A percentile compares a stretch with the other conserved stretches of the same genome.
Conservation (phyloP, 1,140 invertebrate genomes). For the Drosophila nigrodunni region DNA sequence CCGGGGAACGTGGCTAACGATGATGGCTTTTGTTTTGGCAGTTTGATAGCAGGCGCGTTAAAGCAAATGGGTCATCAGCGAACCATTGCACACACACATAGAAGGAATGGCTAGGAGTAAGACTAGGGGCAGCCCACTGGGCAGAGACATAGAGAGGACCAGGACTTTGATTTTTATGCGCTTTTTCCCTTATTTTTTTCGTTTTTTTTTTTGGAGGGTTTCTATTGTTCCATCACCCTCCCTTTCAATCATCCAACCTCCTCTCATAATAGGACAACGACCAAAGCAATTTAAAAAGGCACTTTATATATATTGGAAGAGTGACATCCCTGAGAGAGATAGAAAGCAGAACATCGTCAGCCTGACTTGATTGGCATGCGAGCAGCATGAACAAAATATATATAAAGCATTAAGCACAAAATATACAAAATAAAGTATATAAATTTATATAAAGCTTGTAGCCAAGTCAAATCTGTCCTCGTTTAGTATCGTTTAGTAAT, state of each 20-base stretch:
- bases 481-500: not conserved
- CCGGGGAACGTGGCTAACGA: slow-evolving; percentile 58
- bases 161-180: slow-evolving; percentile 71
- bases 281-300: slow-evolving; percentile 53
- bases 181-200: slow-evolving; percentile 38
- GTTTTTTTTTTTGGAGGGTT: not conserved
- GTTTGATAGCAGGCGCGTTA: slow-evolving; percentile 78
- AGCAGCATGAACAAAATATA: slow-evolving; percentile 4
- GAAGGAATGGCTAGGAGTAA: not conserved
- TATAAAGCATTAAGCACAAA: slow-evolving; percentile 16
- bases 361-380: slow-evolving; percentile 17
- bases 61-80: slow-evolving; percentile 79
- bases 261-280: slow-evolving; percentile 40
- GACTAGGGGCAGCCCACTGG: not conserved
- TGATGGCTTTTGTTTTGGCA: slow-evolving; percentile 82
- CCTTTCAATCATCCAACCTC: not conserved
- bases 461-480: not conserved
- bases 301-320: slow-evolving; percentile 44
- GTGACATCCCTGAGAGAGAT: slow-evolving; percentile 36
- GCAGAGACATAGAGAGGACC: slow-evolving; percentile 7
- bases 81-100: slow-evolving; percentile 47
- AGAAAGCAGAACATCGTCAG: slow-evolving; percentile 1
- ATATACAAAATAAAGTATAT: slow-evolving; percentile 16
- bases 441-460: slow-evolving; percentile 1
- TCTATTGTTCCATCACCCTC: too few relatives aligned